phyloP scores from a whole-genome alignment of 2,888 invertebrate genomes.

The Listrodromus nycthemerus region DNA sequence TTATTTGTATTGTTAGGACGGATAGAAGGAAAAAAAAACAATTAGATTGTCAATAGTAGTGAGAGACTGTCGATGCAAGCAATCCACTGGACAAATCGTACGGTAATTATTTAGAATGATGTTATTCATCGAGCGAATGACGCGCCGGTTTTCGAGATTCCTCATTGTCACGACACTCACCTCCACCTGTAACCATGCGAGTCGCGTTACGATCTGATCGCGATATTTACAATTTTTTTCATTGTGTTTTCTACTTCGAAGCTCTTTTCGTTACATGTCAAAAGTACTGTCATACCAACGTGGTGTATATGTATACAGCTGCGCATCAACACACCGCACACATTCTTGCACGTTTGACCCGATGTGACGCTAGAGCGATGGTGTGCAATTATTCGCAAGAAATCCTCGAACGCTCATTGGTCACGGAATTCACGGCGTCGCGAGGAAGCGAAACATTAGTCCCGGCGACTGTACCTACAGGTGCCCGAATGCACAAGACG shows the following conservation, averaged over 20 bases:
- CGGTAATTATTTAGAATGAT: slow-evolving; percentile 35
- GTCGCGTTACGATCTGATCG: slow-evolving; percentile 50
- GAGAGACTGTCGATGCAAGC: slow-evolving; percentile 23
- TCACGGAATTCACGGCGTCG: not conserved
- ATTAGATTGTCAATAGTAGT: slow-evolving; percentile 23
- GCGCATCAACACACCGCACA: slow-evolving; percentile 28
- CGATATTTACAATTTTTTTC: slow-evolving; percentile 46
- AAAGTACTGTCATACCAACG: slow-evolving; percentile 47
- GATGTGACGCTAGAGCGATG: not conserved
- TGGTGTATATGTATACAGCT: slow-evolving; percentile 41
- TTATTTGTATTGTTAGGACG: not conserved
- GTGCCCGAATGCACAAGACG: too few relatives aligned
- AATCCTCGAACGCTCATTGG: not conserved
- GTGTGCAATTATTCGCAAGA: slow-evolving; percentile 9
- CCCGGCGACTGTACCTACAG: not conserved
- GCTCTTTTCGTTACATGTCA: slow-evolving; percentile 58
- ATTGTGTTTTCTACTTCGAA: slow-evolving; percentile 38
- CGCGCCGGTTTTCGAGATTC: slow-evolving; percentile 8
- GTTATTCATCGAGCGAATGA: slow-evolving; percentile 1
- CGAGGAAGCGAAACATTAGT: not conserved
- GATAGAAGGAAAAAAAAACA: not conserved
- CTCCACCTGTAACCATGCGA: slow-evolving; percentile 31
- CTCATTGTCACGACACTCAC: slow-evolving; percentile 48
- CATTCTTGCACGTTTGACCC: slow-evolving; percentile 17
- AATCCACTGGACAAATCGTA: slow-evolving; percentile 39